These are phyloP conservation scores for Drosophila triauraria DNA, from an alignment of 1,140 invertebrate species.

Conservation along the genomic window DNA sequence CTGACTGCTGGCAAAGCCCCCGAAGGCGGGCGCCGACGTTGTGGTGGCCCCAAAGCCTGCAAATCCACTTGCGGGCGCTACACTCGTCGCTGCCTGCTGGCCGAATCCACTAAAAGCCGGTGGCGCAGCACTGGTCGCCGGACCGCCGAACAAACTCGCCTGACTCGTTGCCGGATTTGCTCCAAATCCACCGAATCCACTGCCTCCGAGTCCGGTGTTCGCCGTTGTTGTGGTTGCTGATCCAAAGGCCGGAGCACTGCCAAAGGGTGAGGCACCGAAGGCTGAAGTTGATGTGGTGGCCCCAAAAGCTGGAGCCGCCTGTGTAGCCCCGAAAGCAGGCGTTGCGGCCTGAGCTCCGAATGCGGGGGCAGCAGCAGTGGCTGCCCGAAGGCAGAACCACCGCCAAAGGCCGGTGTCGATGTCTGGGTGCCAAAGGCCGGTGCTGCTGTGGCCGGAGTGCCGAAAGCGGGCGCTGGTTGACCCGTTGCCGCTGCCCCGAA, in stretches of 20 bases:
- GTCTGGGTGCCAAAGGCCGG: constrained; percentile 37
- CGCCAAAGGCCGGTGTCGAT: constrained; percentile 32
- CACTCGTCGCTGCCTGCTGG: constrained; percentile 45
- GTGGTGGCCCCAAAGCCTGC: constrained; percentile 86
- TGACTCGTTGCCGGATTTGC: constrained; percentile 54
- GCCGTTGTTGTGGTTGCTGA: constrained; percentile 56
- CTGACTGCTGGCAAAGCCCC: constrained; percentile 85
- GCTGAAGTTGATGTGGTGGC: constrained; percentile 59
- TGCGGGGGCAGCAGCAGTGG: constrained; percentile 36
- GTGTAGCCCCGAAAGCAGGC: constrained; percentile 34
- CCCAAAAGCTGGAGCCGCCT: constrained; percentile 70
- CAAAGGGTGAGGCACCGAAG: constrained; percentile 43
- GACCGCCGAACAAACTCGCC: constrained; percentile 74
- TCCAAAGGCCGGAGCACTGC: constrained; percentile 48
- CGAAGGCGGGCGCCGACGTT: constrained; percentile 85
- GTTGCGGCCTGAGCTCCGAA: constrained; percentile 22
- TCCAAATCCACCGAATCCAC: constrained; percentile 74
- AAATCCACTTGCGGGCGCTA: constrained; percentile 85
- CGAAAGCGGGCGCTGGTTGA: constrained; percentile 61
- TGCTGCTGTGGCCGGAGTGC: constrained; percentile 67
- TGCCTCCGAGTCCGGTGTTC: constrained; percentile 63
- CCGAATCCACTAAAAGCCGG: constrained; percentile 85
- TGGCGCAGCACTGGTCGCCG: constrained; percentile 59
- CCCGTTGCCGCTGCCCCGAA: constrained; percentile 60
- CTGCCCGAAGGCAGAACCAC: constrained; percentile 34